Percentiles rank a stretch among this genome's conserved stretches.
Conservation (phyloP, 2,113 vertebrate species). For the Anser brachyrhynchus region DNA sequence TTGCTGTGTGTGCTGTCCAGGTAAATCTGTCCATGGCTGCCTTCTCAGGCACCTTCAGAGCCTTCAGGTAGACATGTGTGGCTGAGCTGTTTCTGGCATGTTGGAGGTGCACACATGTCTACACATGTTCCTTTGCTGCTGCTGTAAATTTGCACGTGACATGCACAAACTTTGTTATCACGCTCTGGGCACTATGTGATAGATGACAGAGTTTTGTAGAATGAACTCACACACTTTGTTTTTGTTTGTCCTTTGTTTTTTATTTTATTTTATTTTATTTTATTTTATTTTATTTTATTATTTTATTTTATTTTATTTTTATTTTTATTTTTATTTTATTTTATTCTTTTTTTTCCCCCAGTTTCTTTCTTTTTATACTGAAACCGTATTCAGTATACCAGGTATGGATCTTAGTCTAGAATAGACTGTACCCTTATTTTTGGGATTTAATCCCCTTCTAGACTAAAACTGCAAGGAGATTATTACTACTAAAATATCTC, state of each 20-base stretch:
- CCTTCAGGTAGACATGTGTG: rapidly evolving
- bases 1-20: background rate
- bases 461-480: background rate
- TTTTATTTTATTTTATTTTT: too few species aligned
- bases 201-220: background rate
- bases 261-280: too few species aligned
- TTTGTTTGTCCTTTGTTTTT: background rate
- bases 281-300: too few species aligned
- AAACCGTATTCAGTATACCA: background rate
- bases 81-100: background rate
- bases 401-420: background rate
- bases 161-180: background rate
- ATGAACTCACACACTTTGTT: background rate
- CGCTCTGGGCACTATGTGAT: too few species aligned
- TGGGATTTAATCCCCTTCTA: background rate
- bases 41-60: background rate
- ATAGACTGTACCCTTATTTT: rapidly evolving
- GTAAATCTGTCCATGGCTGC: background rate
- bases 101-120: background rate
- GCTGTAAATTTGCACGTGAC: background rate
- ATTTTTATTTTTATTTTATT: too few species aligned
- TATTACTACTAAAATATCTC: background rate
- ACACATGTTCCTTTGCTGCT: background rate
- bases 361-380: too few species aligned
- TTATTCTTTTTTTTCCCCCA: too few species aligned